A percentile compares a stretch with the other conserved stretches of the same genome.
Evolutionary conservation across 2,888 invertebrate species (phyloP).

Genomic region (Elmis aenea): DNA sequence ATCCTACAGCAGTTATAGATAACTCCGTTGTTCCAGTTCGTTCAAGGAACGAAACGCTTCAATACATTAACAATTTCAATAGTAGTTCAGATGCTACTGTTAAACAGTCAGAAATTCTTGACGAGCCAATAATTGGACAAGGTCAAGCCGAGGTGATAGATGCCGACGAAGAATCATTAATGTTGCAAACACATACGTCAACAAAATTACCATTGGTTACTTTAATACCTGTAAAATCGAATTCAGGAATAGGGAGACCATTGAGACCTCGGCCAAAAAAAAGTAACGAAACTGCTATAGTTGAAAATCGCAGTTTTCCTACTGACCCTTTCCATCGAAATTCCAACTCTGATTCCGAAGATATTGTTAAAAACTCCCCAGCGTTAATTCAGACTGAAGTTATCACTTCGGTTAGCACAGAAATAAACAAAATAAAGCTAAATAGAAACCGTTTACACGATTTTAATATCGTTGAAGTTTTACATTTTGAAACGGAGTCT

Average conservation of each 20-base stretch:
- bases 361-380: constrained; percentile 10
- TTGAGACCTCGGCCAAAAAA: constrained; percentile 59
- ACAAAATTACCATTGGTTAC: constrained; percentile 54
- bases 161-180: constrained; percentile 37
- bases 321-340: constrained; percentile 19
- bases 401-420: constrained; percentile 26
- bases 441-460: constrained; percentile 26
- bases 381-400: constrained; percentile 26
- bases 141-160: constrained; percentile 44
- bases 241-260: constrained; percentile 69
- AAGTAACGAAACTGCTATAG: constrained; percentile 28
- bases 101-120: constrained; percentile 1
- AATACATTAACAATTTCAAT: neutral
- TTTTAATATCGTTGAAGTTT: constrained; percentile 35
- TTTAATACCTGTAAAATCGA: constrained; percentile 72
- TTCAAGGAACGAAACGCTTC: constrained; percentile 4
- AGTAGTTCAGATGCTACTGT: constrained; percentile 2
- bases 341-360: constrained; percentile 12
- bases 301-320: constrained; percentile 38
- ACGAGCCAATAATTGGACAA: constrained; percentile 28
- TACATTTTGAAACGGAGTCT: constrained; percentile 38
- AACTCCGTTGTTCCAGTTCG: neutral
- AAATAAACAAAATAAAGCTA: constrained; percentile 23
- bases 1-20: neutral
- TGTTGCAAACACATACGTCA: constrained; percentile 31